Evolutionary conservation across 2,797 vertebrate genomes (phyloP), one percentile per base, ranked within the genome.

Genomic region (Babyrousa celebensis): DNA sequence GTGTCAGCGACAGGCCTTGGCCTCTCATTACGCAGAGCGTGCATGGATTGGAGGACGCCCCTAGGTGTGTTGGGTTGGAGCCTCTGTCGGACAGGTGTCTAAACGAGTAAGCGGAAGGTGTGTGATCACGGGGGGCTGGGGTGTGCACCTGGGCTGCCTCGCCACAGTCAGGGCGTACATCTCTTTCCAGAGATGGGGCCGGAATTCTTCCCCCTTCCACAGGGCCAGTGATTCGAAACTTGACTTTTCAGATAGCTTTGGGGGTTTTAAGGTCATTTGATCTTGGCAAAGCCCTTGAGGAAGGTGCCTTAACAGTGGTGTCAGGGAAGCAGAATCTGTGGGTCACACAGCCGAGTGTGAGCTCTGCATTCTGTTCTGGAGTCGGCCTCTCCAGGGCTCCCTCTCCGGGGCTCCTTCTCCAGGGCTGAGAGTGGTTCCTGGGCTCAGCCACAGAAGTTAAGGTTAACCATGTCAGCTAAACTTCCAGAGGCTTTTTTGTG

Each of bases 241-340:
- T 78, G 14, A 56, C 32, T 92, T 78, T 91, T 80, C 60, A 71
- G 56, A 60, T 74, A 60, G 58, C 62, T 85, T 74, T 32, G n/a
- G 74, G 54, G 27, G 10, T 5, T 68, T 77, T 82, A n/a, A 70
- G 48, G 25, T 85, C 68, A n/a, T 56, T 23, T 58, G 77, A 58
- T 65, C 32, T 86, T 96, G 86, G 36, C 89, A 84, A 58, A 96
- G 43, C 52, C 56, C 43, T 92, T 71, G 52, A 88, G 85, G 89
- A 91, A 89, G 36, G 20, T 5, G n/a, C 25, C n/a, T 60, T 29
- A 48, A 48, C 52, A 10, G 63, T 40, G 93, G 27, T 32, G 4
- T 85, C 77, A 43, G 71, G 48, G 21, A 75, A 72, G 84, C 67
- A 17, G 78, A 94, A 58, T 84, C 79, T 11, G 54, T 93, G 78